These are phyloP conservation scores for Clarias batrachus DNA, from an alignment of 2,113 vertebrate genomes.

Conservation along the genomic window DNA sequence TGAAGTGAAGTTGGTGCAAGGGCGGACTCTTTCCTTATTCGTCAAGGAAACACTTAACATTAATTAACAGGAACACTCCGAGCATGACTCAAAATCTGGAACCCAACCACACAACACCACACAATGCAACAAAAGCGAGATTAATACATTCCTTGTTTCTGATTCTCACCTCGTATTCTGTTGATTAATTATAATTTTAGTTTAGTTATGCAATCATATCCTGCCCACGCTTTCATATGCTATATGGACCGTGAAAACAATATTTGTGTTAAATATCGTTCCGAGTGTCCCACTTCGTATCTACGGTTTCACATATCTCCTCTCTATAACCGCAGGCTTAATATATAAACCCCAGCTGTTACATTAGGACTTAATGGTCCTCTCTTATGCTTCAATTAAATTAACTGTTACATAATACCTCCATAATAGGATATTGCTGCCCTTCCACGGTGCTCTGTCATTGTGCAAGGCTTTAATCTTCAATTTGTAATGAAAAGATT, in stretches of 20 bases:
- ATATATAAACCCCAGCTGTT: constrained; percentile 1
- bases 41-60: too few species aligned
- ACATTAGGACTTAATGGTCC: constrained; percentile 27
- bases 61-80: too few species aligned
- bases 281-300: not conserved
- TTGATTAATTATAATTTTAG: not conserved
- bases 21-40: too few species aligned
- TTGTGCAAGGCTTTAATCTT: constrained; percentile 22
- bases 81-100: too few species aligned
- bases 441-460: not conserved
- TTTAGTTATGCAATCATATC: not conserved
- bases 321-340: constrained; percentile 2
- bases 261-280: not conserved
- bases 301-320: not conserved
- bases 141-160: not conserved
- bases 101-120: too few species aligned
- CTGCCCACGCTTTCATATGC: not conserved
- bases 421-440: constrained; percentile 21
- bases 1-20: too few species aligned
- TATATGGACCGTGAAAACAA: not conserved
- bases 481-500: constrained; percentile 45
- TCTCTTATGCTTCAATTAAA: constrained; percentile 22
- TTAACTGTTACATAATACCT: constrained; percentile 30
- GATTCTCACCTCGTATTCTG: not conserved
- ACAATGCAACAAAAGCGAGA: too few species aligned